These are phyloP conservation scores for Sterna hirundo DNA, from an alignment of 2,113 vertebrate genomes.

Conservation along the genomic window DNA sequence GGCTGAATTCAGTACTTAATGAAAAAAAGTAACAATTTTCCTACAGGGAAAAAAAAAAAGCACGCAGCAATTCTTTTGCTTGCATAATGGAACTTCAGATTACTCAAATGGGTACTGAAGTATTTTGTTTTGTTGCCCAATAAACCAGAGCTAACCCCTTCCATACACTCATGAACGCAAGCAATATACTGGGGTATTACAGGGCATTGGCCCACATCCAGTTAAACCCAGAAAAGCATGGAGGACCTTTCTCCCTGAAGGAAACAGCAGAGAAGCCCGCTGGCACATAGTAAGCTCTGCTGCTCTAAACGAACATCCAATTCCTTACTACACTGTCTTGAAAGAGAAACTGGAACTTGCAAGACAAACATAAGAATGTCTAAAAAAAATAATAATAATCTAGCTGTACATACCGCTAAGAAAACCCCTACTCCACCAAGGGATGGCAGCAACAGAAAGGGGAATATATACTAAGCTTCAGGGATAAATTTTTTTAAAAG, in stretches of 20 bases:
- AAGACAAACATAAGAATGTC: background rate
- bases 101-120: background rate
- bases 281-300: background rate
- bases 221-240: background rate
- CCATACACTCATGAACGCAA: background rate
- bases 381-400: background rate
- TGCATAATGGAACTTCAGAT: background rate
- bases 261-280: background rate
- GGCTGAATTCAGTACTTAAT: background rate
- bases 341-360: background rate
- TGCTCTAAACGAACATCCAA: accelerated
- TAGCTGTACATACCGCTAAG: background rate
- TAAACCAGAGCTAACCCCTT: background rate
- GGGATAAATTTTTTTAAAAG: background rate
- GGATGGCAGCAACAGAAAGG: background rate
- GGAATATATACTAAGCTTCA: background rate
- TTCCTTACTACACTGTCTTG: background rate
- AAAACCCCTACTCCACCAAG: background rate
- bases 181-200: background rate
- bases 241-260: background rate
- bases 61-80: background rate
- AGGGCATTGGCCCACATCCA: background rate
- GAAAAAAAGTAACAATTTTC: background rate
- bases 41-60: background rate
- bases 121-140: background rate